Percentiles rank a stretch among this genome's conserved stretches.
Evolutionary conservation across 2,888 invertebrate genomes (phyloP).

Genomic region (Acrobasis repandana): DNA sequence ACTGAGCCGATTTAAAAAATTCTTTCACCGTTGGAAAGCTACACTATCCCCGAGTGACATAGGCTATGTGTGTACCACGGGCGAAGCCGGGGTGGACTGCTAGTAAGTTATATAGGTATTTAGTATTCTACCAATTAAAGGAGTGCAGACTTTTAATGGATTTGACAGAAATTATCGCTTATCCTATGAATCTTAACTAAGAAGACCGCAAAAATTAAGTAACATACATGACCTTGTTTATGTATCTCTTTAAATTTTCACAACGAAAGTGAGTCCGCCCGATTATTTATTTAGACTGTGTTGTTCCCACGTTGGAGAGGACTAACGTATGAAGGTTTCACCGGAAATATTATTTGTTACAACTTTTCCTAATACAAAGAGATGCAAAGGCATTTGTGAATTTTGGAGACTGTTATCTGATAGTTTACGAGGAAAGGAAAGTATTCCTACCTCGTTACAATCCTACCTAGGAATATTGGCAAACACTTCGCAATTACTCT

Average conservation of each 20-base stretch:
- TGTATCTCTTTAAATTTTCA: slow-evolving; percentile 24
- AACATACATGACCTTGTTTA: not conserved
- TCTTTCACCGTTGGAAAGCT: no score
- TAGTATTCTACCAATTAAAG: no score
- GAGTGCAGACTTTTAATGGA: no score
- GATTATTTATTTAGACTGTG: slow-evolving; percentile 37
- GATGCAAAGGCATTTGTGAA: not conserved
- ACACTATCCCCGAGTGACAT: no score
- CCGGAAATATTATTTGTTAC: slow-evolving; percentile 45
- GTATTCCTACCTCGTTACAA: not conserved
- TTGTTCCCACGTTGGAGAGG: slow-evolving; percentile 48
- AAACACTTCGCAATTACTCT: no score
- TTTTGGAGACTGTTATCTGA: slow-evolving; percentile 18
- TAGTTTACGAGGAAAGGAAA: slow-evolving; percentile 10
- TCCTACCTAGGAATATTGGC: not conserved
- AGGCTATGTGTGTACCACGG: no score
- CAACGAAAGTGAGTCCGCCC: slow-evolving; percentile 31
- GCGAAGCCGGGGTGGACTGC: no score
- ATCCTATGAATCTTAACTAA: no score
- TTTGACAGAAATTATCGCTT: no score
- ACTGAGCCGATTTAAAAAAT: no score
- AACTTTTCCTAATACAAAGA: slow-evolving; percentile 23
- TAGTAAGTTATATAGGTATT: no score
- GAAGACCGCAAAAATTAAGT: not conserved
- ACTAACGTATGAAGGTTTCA: slow-evolving; percentile 38